Conservation (phyloP, 2,888 invertebrate genomes). For the Hedya salicella region DNA sequence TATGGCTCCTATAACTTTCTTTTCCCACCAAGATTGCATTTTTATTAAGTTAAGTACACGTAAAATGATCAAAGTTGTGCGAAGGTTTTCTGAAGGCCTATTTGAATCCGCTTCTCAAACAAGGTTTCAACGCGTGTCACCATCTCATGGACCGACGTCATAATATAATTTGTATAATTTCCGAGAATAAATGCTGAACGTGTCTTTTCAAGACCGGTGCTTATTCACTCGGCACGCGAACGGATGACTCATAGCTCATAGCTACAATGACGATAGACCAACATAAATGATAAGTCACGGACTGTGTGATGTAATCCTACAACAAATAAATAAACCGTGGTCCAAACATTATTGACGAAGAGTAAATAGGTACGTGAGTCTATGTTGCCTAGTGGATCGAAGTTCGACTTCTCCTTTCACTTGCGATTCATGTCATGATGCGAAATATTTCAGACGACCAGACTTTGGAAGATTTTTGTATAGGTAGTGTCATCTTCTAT, state of each 20-base stretch:
- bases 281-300: slow-evolving; percentile 24
- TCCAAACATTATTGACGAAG: slow-evolving; percentile 8
- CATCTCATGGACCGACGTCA: not conserved
- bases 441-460: no score
- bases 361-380: not conserved
- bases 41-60: no score
- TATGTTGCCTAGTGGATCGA: not conserved
- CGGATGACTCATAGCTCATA: slow-evolving; percentile 11
- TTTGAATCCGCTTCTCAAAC: not conserved
- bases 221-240: slow-evolving; percentile 27
- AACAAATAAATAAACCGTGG: slow-evolving; percentile 6
- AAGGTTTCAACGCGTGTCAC: not conserved
- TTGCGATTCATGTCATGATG: not conserved
- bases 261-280: slow-evolving; percentile 9
- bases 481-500: no score
- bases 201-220: slow-evolving; percentile 15
- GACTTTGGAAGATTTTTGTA: no score
- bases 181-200: slow-evolving; percentile 17
- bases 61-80: not conserved
- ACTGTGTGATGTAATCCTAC: slow-evolving; percentile 20
- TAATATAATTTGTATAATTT: slow-evolving; percentile 14
- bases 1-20: no score
- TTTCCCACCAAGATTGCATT: no score
- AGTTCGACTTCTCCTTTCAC: slow-evolving; percentile 8
- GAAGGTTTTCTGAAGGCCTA: not conserved